Evolutionary conservation across 2,113 vertebrate genomes (phyloP).

Genomic region (Pachyramphus minor): DNA sequence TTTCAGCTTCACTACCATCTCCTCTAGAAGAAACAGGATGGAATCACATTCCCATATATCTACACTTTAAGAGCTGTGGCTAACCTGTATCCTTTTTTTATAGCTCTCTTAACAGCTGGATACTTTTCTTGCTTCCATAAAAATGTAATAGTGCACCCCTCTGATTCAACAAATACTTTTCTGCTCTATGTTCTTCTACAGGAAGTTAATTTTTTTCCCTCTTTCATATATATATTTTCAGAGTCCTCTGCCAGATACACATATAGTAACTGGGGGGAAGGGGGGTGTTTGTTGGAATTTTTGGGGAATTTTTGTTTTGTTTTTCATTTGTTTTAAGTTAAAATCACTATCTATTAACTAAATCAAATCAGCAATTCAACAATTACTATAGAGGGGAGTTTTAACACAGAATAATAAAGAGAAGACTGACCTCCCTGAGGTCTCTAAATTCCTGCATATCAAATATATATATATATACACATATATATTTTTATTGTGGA

Average conservation of each 20-base stretch:
- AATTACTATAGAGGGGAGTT: background rate
- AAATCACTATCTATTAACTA: background rate
- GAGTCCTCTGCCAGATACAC: background rate
- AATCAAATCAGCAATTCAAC: background rate
- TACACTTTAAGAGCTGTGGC: conserved; percentile 20
- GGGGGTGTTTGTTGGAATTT: background rate
- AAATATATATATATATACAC: background rate
- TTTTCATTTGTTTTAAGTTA: background rate
- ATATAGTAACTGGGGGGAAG: background rate
- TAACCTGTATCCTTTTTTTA: conserved; percentile 40
- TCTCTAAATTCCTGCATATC: background rate
- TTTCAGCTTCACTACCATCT: background rate
- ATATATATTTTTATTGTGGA: background rate
- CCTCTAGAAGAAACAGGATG: background rate
- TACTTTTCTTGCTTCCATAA: conserved; percentile 32
- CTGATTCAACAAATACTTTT: background rate
- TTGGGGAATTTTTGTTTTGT: background rate
- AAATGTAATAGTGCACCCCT: conserved; percentile 5
- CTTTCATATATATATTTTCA: background rate
- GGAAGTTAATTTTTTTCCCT: background rate
- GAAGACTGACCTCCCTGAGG: background rate
- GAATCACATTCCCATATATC: background rate
- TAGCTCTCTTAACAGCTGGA: conserved; percentile 33
- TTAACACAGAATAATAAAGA: background rate
- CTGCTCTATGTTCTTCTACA: background rate